phyloP scores from a whole-genome alignment of 1,140 invertebrate genomes.

The Saccostrea cuccullata region DNA sequence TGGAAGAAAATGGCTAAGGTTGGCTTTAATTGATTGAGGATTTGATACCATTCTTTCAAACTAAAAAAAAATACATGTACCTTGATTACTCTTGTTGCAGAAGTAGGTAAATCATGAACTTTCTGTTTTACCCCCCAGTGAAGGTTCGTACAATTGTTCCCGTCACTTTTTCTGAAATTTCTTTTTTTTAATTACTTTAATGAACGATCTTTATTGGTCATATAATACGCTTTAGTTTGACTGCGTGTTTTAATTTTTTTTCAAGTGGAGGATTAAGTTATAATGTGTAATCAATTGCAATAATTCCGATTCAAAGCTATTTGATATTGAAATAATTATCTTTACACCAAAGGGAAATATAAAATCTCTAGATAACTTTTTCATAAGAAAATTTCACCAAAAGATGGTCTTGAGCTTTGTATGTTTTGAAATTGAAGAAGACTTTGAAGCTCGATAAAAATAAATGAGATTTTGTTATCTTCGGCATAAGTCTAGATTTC shows the following conservation, averaged over 20 bases:
- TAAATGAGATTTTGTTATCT: conserved; percentile 20
- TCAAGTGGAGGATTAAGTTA: not conserved
- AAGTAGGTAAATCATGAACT: not conserved
- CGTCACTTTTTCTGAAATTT: not conserved
- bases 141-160: not conserved
- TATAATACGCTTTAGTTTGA: not conserved
- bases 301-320: conserved; percentile 16
- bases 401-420: conserved; percentile 13
- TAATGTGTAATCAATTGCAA: not conserved
- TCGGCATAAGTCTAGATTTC: not conserved
- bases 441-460: conserved; percentile 23
- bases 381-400: not conserved
- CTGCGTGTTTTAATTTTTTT: not conserved
- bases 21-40: too few relatives aligned
- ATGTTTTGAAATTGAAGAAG: conserved; percentile 10
- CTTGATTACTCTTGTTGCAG: not conserved
- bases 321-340: conserved; percentile 30
- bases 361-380: conserved; percentile 13
- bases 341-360: conserved; percentile 9
- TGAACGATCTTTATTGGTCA: not conserved
- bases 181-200: not conserved
- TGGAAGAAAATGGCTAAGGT: too few relatives aligned
- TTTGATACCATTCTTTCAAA: too few relatives aligned
- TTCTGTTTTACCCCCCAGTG: not conserved
- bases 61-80: too few relatives aligned